Evolutionary conservation across 2,888 invertebrate species (phyloP).

Genomic region (Coelogynopora nodosa): DNA sequence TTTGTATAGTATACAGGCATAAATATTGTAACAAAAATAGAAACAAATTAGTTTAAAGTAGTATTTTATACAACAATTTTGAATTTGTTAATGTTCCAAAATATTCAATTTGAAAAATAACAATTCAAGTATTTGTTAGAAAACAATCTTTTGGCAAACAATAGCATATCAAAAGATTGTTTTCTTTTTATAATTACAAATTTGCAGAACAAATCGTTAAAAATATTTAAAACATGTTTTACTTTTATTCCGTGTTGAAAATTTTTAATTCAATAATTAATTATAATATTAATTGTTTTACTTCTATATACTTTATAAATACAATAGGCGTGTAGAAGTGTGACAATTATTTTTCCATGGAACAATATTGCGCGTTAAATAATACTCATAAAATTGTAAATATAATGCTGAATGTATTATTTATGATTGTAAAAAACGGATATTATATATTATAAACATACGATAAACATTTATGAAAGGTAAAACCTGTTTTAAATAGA

Average conservation of each 20-base stretch:
- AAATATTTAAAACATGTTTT: not conserved
- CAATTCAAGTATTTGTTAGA: not conserved
- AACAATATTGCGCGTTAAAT: not conserved
- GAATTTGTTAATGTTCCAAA: too few relatives aligned
- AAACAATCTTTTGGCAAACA: not conserved
- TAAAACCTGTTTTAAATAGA: too few relatives aligned
- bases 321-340: not conserved
- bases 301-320: not conserved
- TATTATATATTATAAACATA: too few relatives aligned
- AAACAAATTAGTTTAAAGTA: not conserved
- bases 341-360: not conserved
- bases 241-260: not conserved
- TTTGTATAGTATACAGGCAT: too few relatives aligned
- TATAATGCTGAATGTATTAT: too few relatives aligned
- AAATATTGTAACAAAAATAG: not conserved
- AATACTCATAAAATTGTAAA: too few relatives aligned
- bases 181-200: not conserved
- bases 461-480: too few relatives aligned
- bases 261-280: too few relatives aligned
- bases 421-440: too few relatives aligned
- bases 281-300: too few relatives aligned
- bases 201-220: not conserved
- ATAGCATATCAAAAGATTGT: not conserved
- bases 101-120: not conserved
- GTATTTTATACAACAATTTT: too few relatives aligned